phyloP scores from a whole-genome alignment of 2,888 invertebrate genomes.

The Cryptophagus acutangulus region DNA sequence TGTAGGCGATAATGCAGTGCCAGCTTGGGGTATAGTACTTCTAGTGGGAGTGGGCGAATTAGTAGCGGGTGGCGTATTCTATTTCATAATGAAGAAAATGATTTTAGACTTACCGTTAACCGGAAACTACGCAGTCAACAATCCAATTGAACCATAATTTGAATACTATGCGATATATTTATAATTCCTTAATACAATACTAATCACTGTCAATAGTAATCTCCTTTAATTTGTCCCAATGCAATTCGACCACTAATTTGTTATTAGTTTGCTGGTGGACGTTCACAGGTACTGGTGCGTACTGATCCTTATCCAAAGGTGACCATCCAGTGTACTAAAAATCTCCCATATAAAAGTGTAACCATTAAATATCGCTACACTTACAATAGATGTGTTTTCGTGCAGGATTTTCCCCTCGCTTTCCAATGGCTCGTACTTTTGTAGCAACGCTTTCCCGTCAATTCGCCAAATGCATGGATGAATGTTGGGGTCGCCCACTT shows the following conservation, averaged over 20 bases:
- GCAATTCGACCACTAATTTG: conserved; percentile 40
- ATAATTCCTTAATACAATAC: too few species aligned
- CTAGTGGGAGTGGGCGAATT: conserved; percentile 67
- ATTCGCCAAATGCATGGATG: conserved; percentile 47
- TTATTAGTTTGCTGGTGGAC: conserved; percentile 40
- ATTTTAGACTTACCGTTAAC: conserved; percentile 43
- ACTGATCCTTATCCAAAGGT: conserved; percentile 43
- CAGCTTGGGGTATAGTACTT: conserved; percentile 72
- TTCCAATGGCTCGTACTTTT: conserved; percentile 48
- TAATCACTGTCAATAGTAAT: conserved; percentile 42
- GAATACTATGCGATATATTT: too few species aligned
- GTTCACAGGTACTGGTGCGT: conserved; percentile 42
- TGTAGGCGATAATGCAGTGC: conserved; percentile 64
- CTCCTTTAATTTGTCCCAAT: conserved; percentile 43
- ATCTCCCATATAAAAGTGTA: conserved; percentile 8
- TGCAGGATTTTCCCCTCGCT: conserved; percentile 42
- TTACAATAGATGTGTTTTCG: conserved; percentile 46
- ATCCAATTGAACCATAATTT: not conserved
- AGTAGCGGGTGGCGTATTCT: conserved; percentile 63
- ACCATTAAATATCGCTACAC: too few species aligned
- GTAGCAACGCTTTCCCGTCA: conserved; percentile 48
- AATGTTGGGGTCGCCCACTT: conserved; percentile 39
- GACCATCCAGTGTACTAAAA: conserved; percentile 48
- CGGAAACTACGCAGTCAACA: conserved; percentile 2
- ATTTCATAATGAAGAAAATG: conserved; percentile 62